Conservation (phyloP, 2,888 invertebrate genomes). For the Synergus umbraculus region DNA sequence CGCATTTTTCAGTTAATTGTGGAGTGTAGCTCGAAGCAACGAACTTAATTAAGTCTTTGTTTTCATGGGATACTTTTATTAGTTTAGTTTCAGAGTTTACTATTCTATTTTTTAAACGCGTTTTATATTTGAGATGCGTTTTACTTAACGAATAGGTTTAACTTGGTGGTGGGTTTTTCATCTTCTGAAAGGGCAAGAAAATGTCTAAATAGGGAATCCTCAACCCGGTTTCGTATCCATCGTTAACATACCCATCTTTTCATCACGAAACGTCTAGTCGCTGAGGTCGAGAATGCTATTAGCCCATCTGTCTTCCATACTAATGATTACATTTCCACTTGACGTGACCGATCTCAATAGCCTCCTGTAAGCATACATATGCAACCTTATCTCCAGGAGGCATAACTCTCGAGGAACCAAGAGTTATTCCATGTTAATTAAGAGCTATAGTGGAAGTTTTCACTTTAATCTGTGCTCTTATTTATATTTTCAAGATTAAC, state of each 20-base stretch:
- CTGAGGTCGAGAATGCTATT: conserved; percentile 61
- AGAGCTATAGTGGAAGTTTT: neutral
- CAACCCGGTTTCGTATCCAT: neutral
- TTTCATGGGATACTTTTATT: neutral
- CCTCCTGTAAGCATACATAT: conserved; percentile 40
- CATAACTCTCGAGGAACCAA: conserved; percentile 40
- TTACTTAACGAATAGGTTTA: neutral
- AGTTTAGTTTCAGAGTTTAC: neutral
- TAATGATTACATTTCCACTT: conserved; percentile 68
- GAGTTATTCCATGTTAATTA: conserved; percentile 23
- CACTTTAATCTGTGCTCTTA: too few species aligned
- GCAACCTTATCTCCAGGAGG: conserved; percentile 48
- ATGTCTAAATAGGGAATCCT: neutral
- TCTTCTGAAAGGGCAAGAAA: neutral
- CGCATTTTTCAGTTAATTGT: neutral
- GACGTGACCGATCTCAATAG: conserved; percentile 50
- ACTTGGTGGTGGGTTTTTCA: neutral
- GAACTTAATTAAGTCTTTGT: neutral
- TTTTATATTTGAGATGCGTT: too few species aligned
- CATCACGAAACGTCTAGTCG: conserved; percentile 29
- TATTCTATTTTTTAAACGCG: neutral
- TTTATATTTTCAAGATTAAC: too few species aligned
- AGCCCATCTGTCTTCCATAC: conserved; percentile 68
- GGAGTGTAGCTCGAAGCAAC: neutral
- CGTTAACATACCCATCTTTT: conserved; percentile 16